Conservation (phyloP, 2,888 invertebrate species). For the Nomada flava region DNA sequence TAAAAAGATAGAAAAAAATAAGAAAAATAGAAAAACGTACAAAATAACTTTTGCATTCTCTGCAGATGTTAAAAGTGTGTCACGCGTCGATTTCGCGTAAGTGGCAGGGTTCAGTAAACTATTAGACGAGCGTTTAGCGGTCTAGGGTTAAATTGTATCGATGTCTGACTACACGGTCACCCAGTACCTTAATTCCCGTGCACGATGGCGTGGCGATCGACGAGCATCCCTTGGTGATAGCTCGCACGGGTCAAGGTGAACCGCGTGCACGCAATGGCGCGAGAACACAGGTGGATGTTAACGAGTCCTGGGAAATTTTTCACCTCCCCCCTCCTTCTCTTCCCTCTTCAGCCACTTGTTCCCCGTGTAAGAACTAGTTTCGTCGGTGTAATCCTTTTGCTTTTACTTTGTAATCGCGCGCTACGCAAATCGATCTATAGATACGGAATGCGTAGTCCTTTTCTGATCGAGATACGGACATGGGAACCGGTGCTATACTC, state of each 20-base stretch:
- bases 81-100: too few relatives aligned
- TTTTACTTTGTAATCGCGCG: constrained; percentile 21
- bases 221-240: constrained; percentile 72
- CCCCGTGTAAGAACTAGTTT: constrained; percentile 31
- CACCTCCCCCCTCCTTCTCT: constrained; percentile 19
- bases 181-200: constrained; percentile 73
- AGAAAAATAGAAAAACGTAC: too few relatives aligned
- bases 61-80: too few relatives aligned
- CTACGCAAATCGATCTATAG: constrained; percentile 33
- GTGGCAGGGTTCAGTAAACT: too few relatives aligned
- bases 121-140: too few relatives aligned
- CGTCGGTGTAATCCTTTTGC: constrained; percentile 7
- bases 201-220: constrained; percentile 61
- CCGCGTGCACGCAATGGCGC: constrained; percentile 65
- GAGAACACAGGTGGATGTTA: constrained; percentile 64
- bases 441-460: constrained; percentile 20
- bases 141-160: constrained; percentile 43
- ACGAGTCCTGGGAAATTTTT: constrained; percentile 45
- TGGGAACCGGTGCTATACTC: constrained; percentile 34
- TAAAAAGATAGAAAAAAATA: too few relatives aligned
- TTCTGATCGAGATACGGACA: constrained; percentile 29
- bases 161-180: constrained; percentile 70
- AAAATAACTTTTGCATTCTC: too few relatives aligned
- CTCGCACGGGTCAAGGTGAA: constrained; percentile 78
- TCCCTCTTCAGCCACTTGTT: not conserved